phyloP scores from a whole-genome alignment of 1,140 invertebrate genomes.

The Cryptotermes secundus region DNA sequence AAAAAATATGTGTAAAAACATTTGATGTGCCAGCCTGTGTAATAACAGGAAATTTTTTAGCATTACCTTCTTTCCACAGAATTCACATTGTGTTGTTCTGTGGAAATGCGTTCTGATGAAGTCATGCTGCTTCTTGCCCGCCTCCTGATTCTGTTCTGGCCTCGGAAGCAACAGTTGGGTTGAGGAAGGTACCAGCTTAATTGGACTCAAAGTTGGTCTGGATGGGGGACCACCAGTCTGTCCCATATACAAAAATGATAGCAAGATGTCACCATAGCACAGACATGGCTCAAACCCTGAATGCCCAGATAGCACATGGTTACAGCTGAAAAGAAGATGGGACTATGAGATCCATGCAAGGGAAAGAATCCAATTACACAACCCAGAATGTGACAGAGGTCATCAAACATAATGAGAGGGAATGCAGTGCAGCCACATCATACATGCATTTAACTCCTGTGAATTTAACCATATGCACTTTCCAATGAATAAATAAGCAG shows the following conservation, averaged over 20 bases:
- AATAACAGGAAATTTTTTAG: too few species aligned
- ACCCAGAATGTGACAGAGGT: too few species aligned
- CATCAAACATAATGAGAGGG: too few species aligned
- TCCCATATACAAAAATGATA: constrained; percentile 74
- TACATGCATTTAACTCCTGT: too few species aligned
- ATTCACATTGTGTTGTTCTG: constrained; percentile 83
- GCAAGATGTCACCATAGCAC: constrained; percentile 85
- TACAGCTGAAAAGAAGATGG: constrained; percentile 51
- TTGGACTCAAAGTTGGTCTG: constrained; percentile 8
- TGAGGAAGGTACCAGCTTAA: not conserved
- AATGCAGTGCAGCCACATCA: too few species aligned
- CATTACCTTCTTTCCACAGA: constrained; percentile 84
- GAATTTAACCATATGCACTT: too few species aligned
- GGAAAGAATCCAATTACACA: too few species aligned
- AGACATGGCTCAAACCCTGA: constrained; percentile 87
- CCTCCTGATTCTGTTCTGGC: not conserved
- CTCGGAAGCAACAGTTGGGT: not conserved
- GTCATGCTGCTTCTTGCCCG: constrained; percentile 56
- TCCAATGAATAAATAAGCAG: too few species aligned
- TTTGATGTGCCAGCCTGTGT: too few species aligned
- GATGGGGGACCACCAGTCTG: not conserved
- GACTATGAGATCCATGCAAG: too few species aligned
- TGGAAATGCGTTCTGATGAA: constrained; percentile 86
- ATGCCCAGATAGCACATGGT: constrained; percentile 64
- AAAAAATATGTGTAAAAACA: too few species aligned